Evolutionary conservation across 2,888 invertebrate species (phyloP).

Genomic region (Drosophila anceps): DNA sequence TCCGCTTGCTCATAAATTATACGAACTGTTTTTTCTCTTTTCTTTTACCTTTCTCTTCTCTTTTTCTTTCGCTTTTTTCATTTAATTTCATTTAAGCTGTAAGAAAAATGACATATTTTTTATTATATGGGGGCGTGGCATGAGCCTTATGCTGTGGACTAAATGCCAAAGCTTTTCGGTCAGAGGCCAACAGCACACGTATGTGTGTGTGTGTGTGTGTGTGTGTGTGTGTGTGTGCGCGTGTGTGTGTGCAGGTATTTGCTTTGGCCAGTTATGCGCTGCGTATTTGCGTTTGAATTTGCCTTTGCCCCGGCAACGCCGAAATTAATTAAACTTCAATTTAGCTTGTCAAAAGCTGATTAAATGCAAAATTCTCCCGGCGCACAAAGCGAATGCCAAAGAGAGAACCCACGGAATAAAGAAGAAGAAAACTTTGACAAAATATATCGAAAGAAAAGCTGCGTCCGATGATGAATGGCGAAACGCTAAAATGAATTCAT

Average conservation of each 20-base stretch:
- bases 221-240: conserved; percentile 3
- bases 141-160: conserved; percentile 29
- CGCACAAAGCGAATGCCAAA: background rate
- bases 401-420: background rate
- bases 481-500: background rate
- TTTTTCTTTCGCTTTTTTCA: background rate
- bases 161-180: conserved; percentile 43
- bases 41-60: conserved; percentile 36
- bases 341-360: conserved; percentile 64
- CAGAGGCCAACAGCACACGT: conserved; percentile 40
- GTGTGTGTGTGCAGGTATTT: conserved; percentile 23
- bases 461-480: conserved; percentile 18
- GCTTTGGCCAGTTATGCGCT: conserved; percentile 31
- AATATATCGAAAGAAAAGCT: conserved; percentile 5
- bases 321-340: conserved; percentile 74
- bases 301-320: conserved; percentile 33
- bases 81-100: conserved; percentile 41
- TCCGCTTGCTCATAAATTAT: conserved; percentile 65
- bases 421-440: conserved; percentile 6
- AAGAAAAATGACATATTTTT: conserved; percentile 79
- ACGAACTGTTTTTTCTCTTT: conserved; percentile 48
- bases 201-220: conserved; percentile 7
- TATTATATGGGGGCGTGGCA: conserved; percentile 33
- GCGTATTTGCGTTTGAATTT: conserved; percentile 25
- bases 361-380: conserved; percentile 53